A percentile compares a stretch with the other conserved stretches of the same genome.
Conservation (phyloP, 2,113 vertebrate genomes). For the Callopanchax toddi region DNA sequence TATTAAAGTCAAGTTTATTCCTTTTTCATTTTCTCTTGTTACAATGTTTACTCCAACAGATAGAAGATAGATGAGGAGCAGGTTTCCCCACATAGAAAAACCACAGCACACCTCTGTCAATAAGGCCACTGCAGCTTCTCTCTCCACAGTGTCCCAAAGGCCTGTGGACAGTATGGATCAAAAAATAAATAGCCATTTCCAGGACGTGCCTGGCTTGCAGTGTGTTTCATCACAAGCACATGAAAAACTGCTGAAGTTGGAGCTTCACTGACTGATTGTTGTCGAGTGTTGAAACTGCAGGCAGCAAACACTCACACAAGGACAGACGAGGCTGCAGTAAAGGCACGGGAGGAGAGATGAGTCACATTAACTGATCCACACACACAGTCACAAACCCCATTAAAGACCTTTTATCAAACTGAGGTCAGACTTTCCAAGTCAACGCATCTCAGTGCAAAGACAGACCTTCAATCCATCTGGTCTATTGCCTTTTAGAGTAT, state of each 20-base stretch:
- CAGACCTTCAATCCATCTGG: slow-evolving; percentile 22
- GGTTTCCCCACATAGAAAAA: slow-evolving; percentile 4
- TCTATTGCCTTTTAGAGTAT: slow-evolving; percentile 26
- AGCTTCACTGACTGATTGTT: slow-evolving; percentile 44
- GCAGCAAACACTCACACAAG: slow-evolving; percentile 28
- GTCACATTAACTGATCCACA: slow-evolving; percentile 35
- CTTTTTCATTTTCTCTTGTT: slow-evolving; percentile 22
- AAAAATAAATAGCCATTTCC: slow-evolving; percentile 44
- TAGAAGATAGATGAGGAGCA: slow-evolving; percentile 8
- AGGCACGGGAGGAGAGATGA: slow-evolving; percentile 28
- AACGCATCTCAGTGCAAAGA: slow-evolving; percentile 26
- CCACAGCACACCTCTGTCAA: slow-evolving; percentile 24
- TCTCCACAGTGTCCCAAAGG: slow-evolving; percentile 8
- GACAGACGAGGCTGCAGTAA: slow-evolving; percentile 25
- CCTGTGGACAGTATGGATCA: slow-evolving; percentile 45
- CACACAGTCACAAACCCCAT: slow-evolving; percentile 38
- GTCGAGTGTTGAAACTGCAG: slow-evolving; percentile 23
- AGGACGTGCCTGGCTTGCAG: slow-evolving; percentile 24
- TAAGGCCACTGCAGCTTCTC: slow-evolving; percentile 6
- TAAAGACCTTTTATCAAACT: slow-evolving; percentile 32
- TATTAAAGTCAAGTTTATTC: slow-evolving; percentile 6
- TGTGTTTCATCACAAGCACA: slow-evolving; percentile 35
- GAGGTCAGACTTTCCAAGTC: slow-evolving; percentile 39
- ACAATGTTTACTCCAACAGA: slow-evolving; percentile 36
- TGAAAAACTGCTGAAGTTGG: slow-evolving; percentile 12